A percentile compares a stretch with the other conserved stretches of the same genome.
phyloP scores from a whole-genome alignment of 2,113 vertebrate genomes.

The Alexandromys fortis region DNA sequence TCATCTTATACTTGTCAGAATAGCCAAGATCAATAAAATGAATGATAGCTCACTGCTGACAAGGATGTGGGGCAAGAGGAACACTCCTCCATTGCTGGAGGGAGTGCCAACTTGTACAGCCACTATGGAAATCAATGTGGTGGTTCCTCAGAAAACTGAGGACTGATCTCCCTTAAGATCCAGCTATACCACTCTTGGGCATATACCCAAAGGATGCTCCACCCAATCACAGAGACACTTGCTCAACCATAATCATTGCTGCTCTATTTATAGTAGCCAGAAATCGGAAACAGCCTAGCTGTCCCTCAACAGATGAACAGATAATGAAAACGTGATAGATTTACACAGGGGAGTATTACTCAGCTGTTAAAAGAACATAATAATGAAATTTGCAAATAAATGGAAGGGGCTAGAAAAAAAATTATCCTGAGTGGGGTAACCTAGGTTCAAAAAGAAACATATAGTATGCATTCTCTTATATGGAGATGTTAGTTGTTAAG shows the following conservation, averaged over 20 bases:
- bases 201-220: neutral
- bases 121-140: neutral
- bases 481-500: neutral
- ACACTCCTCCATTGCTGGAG: neutral
- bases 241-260: neutral
- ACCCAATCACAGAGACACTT: neutral
- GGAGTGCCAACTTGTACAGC: neutral
- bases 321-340: neutral
- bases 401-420: neutral
- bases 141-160: neutral
- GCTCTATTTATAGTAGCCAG: neutral
- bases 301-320: neutral
- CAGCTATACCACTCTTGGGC: neutral
- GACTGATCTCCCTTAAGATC: neutral
- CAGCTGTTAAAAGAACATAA: neutral
- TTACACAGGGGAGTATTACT: neutral
- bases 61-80: neutral
- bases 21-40: neutral
- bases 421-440: neutral
- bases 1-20: neutral
- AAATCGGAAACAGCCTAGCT: neutral
- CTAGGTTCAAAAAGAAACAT: neutral
- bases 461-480: neutral
- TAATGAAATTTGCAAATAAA: neutral
- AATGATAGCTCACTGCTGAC: neutral